Percentiles rank a stretch among this genome's conserved stretches.
phyloP scores from a whole-genome alignment of 2,797 vertebrate genomes.

The Rhinichthys osculus region DNA sequence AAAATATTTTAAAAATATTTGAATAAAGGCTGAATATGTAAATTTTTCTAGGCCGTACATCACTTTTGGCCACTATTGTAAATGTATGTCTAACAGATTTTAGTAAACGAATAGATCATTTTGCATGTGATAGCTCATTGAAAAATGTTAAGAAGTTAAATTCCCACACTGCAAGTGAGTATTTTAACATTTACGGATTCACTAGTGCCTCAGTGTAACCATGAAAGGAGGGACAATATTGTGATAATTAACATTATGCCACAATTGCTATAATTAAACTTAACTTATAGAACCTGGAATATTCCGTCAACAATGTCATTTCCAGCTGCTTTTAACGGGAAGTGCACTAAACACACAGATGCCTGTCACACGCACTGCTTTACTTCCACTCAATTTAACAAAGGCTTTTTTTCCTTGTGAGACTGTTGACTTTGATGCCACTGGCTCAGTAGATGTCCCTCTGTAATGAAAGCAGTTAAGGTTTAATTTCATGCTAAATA shows the following conservation, averaged over 20 bases:
- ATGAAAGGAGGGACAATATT: too few relatives aligned
- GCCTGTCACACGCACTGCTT: slow-evolving; percentile 20
- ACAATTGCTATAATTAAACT: not conserved
- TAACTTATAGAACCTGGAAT: not conserved
- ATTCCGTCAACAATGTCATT: not conserved
- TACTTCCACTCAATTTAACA: slow-evolving; percentile 45
- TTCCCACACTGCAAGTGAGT: too few relatives aligned
- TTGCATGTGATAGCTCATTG: too few relatives aligned
- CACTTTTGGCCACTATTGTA: too few relatives aligned
- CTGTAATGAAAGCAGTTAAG: slow-evolving; percentile 29
- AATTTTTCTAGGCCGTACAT: too few relatives aligned
- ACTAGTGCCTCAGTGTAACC: too few relatives aligned
- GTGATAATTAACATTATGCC: not conserved
- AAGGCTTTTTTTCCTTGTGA: slow-evolving; percentile 7
- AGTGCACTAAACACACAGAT: slow-evolving; percentile 3
- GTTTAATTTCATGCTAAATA: slow-evolving; percentile 30
- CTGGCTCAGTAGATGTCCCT: not conserved
- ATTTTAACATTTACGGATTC: too few relatives aligned
- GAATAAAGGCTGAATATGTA: too few relatives aligned
- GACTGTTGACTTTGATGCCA: slow-evolving; percentile 34
- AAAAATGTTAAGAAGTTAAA: too few relatives aligned
- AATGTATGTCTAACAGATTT: too few relatives aligned
- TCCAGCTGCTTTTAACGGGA: not conserved
- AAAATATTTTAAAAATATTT: too few relatives aligned
- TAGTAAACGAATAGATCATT: too few relatives aligned